Evolutionary conservation across 2,888 invertebrate genomes (phyloP).

Genomic region (Dasypolia templi): DNA sequence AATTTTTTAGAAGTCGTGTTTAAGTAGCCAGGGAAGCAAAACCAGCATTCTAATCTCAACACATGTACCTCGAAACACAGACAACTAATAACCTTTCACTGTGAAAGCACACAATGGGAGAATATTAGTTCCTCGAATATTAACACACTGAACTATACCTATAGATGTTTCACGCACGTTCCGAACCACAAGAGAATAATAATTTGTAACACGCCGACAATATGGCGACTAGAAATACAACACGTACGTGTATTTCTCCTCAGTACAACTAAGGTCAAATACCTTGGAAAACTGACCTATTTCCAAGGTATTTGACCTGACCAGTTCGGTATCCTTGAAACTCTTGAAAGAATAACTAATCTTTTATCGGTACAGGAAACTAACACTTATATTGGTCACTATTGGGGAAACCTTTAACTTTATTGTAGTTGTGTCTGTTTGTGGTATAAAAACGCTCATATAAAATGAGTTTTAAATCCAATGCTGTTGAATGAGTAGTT

Average conservation of each 20-base stretch:
- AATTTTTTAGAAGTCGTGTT: not conserved
- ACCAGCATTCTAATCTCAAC: no score
- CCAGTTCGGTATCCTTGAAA: not conserved
- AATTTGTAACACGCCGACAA: conserved; percentile 18
- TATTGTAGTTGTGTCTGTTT: not conserved
- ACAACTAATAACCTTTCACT: not conserved
- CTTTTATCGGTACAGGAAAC: not conserved
- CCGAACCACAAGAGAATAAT: conserved; percentile 3
- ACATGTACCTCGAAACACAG: not conserved
- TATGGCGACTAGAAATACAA: conserved; percentile 17
- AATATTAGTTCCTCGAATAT: not conserved
- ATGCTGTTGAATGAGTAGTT: not conserved
- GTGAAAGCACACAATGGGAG: not conserved
- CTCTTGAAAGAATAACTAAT: conserved; percentile 4
- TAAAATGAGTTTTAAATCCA: not conserved
- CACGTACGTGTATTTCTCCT: no score
- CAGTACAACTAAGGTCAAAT: no score
- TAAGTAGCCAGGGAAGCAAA: not conserved
- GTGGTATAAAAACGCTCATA: no score
- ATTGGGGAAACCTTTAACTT: no score
- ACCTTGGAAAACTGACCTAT: no score
- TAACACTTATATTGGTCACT: not conserved
- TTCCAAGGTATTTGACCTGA: conserved; percentile 17
- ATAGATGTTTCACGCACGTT: conserved; percentile 8
- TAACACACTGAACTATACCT: not conserved